These are phyloP conservation scores for Pituophis catenifer DNA, from an alignment of 2,113 vertebrate genomes.

Conservation along the genomic window DNA sequence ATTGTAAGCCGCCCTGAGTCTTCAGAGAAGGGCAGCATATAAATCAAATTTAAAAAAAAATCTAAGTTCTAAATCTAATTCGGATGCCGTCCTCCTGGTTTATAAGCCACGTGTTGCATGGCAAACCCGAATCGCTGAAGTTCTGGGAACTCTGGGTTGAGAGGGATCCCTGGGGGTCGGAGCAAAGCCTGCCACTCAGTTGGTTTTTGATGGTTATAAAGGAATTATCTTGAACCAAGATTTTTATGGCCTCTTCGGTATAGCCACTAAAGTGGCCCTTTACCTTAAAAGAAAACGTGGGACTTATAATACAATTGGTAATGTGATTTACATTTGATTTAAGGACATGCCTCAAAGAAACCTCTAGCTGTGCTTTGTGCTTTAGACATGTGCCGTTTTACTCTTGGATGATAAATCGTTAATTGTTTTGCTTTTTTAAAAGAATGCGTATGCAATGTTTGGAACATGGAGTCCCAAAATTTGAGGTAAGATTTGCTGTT, in stretches of 20 bases:
- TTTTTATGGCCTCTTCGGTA: not conserved
- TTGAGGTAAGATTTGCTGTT: not conserved
- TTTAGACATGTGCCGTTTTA: not conserved
- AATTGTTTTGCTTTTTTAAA: not conserved
- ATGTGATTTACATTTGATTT: conserved; percentile 72
- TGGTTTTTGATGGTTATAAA: not conserved
- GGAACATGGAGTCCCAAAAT: not conserved
- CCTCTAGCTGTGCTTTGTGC: not conserved
- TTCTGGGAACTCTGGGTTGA: not conserved
- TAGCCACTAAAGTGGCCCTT: not conserved
- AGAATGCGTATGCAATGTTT: not conserved
- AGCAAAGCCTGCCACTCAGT: not conserved
- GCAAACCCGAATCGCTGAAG: not conserved
- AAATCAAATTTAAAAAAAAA: no score
- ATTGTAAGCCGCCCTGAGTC: no score
- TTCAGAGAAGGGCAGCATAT: no score
- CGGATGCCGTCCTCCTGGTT: not conserved
- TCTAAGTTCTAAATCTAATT: not conserved
- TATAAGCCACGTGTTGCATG: not conserved
- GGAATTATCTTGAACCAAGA: not conserved
- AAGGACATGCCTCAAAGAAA: conserved; percentile 69
- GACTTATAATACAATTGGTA: not conserved
- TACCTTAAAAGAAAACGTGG: not conserved
- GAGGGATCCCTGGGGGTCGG: not conserved
- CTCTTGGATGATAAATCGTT: no score